A percentile compares a stretch with the other conserved stretches of the same genome.
Evolutionary conservation across 2,113 vertebrate genomes (phyloP).

Genomic region (Charadrius vociferus): DNA sequence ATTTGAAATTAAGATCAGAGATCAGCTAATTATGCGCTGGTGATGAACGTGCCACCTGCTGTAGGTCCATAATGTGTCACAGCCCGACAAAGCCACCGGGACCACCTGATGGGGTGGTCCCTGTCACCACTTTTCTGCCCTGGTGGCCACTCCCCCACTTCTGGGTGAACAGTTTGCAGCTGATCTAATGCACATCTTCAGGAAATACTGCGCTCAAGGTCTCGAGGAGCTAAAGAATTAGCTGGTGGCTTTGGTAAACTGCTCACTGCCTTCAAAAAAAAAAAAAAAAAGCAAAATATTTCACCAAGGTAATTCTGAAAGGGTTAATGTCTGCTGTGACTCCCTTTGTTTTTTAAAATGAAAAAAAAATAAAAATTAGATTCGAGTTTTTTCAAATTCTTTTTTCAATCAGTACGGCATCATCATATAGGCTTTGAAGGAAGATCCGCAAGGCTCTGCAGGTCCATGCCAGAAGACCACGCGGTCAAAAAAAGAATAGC

Average conservation of each 20-base stretch:
- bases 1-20: conserved; percentile 6
- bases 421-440: neutral
- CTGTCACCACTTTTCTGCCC: neutral
- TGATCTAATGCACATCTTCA: neutral
- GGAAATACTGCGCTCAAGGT: neutral
- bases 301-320: neutral
- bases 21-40: neutral
- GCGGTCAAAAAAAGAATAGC: neutral
- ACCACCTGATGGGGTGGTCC: neutral
- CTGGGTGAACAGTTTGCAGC: neutral
- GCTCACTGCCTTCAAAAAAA: neutral
- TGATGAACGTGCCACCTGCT: neutral
- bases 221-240: neutral
- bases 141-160: neutral
- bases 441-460: neutral
- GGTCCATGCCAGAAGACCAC: neutral
- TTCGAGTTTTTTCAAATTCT: neutral
- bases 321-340: neutral
- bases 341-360: neutral
- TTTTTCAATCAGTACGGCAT: neutral
- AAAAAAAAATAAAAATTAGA: neutral
- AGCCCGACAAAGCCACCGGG: neutral
- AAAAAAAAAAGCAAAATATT: neutral
- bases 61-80: neutral
- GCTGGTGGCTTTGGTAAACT: neutral